Evolutionary conservation across 1,140 invertebrate species (phyloP).

Genomic region (Triops longicaudatus): DNA sequence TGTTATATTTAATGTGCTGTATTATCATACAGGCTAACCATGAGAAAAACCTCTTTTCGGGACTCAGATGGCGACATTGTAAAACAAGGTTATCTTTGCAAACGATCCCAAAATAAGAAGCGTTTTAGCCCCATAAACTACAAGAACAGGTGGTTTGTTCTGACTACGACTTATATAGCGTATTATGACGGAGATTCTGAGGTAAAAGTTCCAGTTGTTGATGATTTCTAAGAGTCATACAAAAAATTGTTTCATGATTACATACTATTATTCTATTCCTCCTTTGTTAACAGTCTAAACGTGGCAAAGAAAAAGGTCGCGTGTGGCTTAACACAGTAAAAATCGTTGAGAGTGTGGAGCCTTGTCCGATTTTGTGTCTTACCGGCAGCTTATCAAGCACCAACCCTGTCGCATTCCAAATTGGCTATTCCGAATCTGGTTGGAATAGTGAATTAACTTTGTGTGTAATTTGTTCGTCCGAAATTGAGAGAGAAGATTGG

Average conservation of each 20-base stretch:
- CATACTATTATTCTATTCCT: background rate
- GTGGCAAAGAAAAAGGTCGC: conserved; percentile 29
- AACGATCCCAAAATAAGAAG: conserved; percentile 78
- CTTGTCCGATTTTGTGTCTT: conserved; percentile 17
- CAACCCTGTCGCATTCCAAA: conserved; percentile 32
- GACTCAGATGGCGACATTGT: conserved; percentile 28
- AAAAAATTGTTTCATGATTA: background rate
- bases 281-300: conserved; percentile 15
- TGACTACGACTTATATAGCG: conserved; percentile 59
- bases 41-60: conserved; percentile 1
- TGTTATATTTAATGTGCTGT: background rate
- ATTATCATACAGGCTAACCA: background rate
- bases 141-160: conserved; percentile 72
- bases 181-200: conserved; percentile 72
- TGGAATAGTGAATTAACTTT: conserved; percentile 57
- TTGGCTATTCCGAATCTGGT: conserved; percentile 61
- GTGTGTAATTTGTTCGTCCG: conserved; percentile 61
- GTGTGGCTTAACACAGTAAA: conserved; percentile 23
- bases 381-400: conserved; percentile 16
- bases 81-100: conserved; percentile 62
- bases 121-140: conserved; percentile 73
- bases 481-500: conserved; percentile 64
- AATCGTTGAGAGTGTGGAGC: conserved; percentile 24
- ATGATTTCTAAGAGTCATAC: background rate
- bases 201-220: conserved; percentile 45